Percentiles rank a stretch among this genome's conserved stretches.
Conservation (phyloP, 1,140 invertebrate species). For the Lordiphosa mommai region DNA sequence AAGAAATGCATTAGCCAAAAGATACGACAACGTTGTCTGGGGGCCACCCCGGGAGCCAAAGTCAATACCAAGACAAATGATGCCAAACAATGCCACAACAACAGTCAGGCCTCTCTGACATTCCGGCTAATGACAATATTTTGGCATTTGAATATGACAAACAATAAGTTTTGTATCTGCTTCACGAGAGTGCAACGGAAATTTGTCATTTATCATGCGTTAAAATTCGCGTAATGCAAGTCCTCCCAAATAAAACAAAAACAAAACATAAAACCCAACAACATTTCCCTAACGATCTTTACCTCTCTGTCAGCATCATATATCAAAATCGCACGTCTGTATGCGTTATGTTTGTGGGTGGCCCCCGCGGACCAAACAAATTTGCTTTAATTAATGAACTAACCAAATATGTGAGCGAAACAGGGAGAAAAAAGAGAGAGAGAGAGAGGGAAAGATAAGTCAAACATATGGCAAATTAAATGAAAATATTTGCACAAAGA, state of each 20-base stretch:
- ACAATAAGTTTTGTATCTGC: slow-evolving; percentile 45
- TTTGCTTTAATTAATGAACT: slow-evolving; percentile 60
- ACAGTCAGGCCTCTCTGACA: slow-evolving; percentile 1
- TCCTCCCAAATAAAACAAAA: too few relatives aligned
- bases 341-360: slow-evolving; percentile 54
- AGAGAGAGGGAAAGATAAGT: slow-evolving; percentile 17
- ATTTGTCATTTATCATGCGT: slow-evolving; percentile 71
- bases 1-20: slow-evolving; percentile 58
- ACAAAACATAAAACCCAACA: slow-evolving; percentile 24
- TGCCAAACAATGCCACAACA: slow-evolving; percentile 31
- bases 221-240: slow-evolving; percentile 49
- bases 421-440: neutral
- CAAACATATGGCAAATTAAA: slow-evolving; percentile 61
- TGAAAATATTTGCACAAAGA: slow-evolving; percentile 57
- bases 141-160: slow-evolving; percentile 74
- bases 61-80: slow-evolving; percentile 67
- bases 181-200: slow-evolving; percentile 57
- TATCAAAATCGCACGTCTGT: slow-evolving; percentile 69
- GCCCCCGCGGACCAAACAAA: slow-evolving; percentile 31
- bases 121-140: slow-evolving; percentile 64
- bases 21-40: slow-evolving; percentile 24
- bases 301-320: slow-evolving; percentile 38
- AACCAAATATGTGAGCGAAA: slow-evolving; percentile 3
- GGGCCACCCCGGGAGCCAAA: slow-evolving; percentile 36
- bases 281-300: slow-evolving; percentile 25